A percentile compares a stretch with the other conserved stretches of the same genome.
Conservation (phyloP, 2,888 invertebrate species). For the Chymomyza procnemis region DNA sequence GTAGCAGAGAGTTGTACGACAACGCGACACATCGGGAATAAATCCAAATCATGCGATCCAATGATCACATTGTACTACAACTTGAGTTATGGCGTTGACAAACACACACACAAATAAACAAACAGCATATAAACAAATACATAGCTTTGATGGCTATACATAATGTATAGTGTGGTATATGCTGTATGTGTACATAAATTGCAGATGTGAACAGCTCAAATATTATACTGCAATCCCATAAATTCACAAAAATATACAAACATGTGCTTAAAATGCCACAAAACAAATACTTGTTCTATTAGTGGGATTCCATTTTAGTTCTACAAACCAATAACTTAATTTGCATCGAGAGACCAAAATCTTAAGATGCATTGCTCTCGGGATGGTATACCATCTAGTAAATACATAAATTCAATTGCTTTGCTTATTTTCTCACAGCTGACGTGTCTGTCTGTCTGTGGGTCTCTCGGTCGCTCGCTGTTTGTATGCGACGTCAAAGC, state of each 20-base stretch:
- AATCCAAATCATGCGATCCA: conserved; percentile 74
- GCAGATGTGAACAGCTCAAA: conserved; percentile 58
- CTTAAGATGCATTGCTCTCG: background rate
- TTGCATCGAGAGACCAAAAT: background rate
- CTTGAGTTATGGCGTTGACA: conserved; percentile 68
- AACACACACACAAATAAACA: conserved; percentile 22
- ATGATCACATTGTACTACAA: conserved; percentile 69
- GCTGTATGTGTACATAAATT: conserved; percentile 48
- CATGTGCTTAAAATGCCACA: background rate
- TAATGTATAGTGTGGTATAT: too few species aligned
- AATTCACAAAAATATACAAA: conserved; percentile 12
- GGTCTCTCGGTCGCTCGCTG: conserved; percentile 14
- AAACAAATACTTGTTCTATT: conserved; percentile 11
- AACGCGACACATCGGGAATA: conserved; percentile 42
- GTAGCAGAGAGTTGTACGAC: conserved; percentile 61
- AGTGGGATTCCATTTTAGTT: background rate
- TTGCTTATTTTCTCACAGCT: conserved; percentile 3
- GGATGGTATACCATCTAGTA: background rate
- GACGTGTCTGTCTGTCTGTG: conserved; percentile 18
- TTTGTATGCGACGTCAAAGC: conserved; percentile 45
- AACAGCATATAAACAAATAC: conserved; percentile 41
- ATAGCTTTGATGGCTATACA: conserved; percentile 48
- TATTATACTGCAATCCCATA: conserved; percentile 13
- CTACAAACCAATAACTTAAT: background rate
- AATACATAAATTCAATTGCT: background rate